Percentiles rank a stretch among this genome's conserved stretches.
These are phyloP conservation scores for Anolis carolinensis DNA, from an alignment of 2,113 vertebrate genomes.

Conservation along the genomic window DNA sequence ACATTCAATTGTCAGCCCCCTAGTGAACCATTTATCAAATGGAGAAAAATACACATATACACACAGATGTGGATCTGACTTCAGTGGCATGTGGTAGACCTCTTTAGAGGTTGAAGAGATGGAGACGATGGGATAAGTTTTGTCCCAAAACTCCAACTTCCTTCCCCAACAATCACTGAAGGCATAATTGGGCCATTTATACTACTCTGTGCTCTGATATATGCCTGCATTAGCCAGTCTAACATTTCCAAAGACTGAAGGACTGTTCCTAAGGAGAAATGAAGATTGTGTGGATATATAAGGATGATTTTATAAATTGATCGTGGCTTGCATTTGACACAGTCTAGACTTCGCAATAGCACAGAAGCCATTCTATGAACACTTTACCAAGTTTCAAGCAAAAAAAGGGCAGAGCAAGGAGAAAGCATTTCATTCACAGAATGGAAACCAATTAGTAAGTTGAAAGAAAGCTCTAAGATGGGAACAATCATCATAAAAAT, in stretches of 20 bases:
- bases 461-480: neutral
- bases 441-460: slow-evolving; percentile 6
- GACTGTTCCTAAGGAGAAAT: neutral
- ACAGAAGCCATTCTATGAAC: slow-evolving; percentile 26
- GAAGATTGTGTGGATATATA: neutral
- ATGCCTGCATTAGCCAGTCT: neutral
- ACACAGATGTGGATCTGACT: neutral
- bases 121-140: neutral
- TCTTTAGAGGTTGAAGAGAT: neutral
- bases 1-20: no score
- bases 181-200: no score
- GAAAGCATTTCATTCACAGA: neutral
- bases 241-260: neutral
- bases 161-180: neutral
- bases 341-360: slow-evolving; percentile 3
- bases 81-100: neutral
- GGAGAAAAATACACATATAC: no score
- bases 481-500: neutral
- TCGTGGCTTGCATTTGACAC: neutral
- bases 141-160: neutral
- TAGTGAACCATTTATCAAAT: no score
- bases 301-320: slow-evolving; percentile 24
- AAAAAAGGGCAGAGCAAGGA: neutral
- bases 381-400: slow-evolving; percentile 21
- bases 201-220: neutral